phyloP scores from a whole-genome alignment of 1,140 invertebrate genomes.

The Caenorhabditis inopinata region DNA sequence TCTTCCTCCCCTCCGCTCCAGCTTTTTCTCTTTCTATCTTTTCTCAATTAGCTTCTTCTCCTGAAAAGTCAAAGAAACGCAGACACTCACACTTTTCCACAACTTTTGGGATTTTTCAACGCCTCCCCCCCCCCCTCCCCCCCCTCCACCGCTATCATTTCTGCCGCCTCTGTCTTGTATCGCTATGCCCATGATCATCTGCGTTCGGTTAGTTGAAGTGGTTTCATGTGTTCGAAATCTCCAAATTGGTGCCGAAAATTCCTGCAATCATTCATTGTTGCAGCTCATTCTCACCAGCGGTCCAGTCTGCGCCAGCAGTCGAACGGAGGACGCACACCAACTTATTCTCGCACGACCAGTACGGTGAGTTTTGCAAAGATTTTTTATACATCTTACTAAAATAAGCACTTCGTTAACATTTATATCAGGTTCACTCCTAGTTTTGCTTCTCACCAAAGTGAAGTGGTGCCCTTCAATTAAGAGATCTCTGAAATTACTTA shows the following conservation, averaged over 20 bases:
- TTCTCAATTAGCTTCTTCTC: background rate
- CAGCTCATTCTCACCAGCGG: slow-evolving; percentile 9
- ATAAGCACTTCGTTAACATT: too few relatives aligned
- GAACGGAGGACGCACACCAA: slow-evolving; percentile 14
- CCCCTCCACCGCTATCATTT: background rate
- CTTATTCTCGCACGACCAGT: slow-evolving; percentile 25
- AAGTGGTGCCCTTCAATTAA: too few relatives aligned
- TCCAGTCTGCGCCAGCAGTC: slow-evolving; percentile 25
- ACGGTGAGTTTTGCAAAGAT: slow-evolving; percentile 17
- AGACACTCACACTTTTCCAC: background rate
- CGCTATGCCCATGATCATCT: background rate
- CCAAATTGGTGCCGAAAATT: background rate
- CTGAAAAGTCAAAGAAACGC: background rate
- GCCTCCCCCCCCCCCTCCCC: background rate
- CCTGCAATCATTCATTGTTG: too few relatives aligned
- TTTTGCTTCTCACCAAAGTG: too few relatives aligned
- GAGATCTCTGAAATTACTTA: too few relatives aligned
- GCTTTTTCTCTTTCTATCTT: background rate
- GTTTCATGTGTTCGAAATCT: background rate
- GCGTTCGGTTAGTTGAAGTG: background rate
- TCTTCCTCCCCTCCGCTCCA: background rate
- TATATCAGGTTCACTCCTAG: too few relatives aligned
- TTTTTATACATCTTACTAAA: too few relatives aligned
- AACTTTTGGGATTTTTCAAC: background rate
- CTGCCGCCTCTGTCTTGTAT: background rate